Base-by-base conservation (phyloP, 2,888 invertebrate genomes). In the Lobophora halterata region DNA sequence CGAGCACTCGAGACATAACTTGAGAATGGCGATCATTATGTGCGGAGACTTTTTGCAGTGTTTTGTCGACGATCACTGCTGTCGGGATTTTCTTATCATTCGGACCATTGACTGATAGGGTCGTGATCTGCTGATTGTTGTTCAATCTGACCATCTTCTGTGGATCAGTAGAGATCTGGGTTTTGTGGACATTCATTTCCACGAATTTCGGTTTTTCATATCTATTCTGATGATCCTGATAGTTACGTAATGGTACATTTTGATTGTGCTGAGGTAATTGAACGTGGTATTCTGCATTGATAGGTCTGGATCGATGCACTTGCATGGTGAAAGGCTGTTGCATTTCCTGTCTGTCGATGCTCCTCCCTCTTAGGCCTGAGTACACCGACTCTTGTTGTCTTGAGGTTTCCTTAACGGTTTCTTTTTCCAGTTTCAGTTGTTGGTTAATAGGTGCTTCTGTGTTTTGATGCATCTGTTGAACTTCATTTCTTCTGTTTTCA, bases 111-210 rank as follows among this genome's bases (percentile, higher is more conserved):
- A 23, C 12, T 13, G 51, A 33, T 8, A 58, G 20, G 1, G 52
- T 33, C 2, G 51, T 25, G 8, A 53, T 25, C 5, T 60, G 62
- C 7, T 52, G 61, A 21, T 61, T 65, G 11, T 49, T 59, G 21
- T 59, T 67, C 14, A 59, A 13, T 27, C 51, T 54, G 0, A 62
- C 32, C 26, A 56, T 39, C 48, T 58, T 67, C 34, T 63, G 67
- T 1, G 58, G 49, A 5, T 58, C 64, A 3, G 53, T 34, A 0
- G 60, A 42, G 8, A 66, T 41, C 31, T 61, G 62, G 2, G 44
- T 52, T 35, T 66, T 67, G 6, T 52, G 61, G 5, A 61, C 46
- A 20, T 71, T 71, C 9, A 67, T 46, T 42, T 63, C 57, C 2
- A 65, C 43, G 2, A 51, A 52, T 25, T 50, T 63, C 1, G 52